Base-by-base conservation (phyloP, 2,888 invertebrate genomes). In the Abrostola triplasia region DNA sequence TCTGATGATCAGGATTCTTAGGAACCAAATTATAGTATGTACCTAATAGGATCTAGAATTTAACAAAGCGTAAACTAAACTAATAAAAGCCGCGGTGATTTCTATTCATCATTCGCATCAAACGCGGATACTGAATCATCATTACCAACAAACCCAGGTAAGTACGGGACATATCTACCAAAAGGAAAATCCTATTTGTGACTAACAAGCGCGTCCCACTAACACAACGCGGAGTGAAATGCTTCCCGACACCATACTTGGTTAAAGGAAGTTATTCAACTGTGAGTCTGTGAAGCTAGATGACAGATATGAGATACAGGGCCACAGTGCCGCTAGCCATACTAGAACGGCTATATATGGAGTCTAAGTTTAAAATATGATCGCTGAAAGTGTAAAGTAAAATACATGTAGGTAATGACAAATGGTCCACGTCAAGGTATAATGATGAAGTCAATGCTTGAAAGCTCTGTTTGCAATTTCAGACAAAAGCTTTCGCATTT, bases 211-310 rank as follows among this genome's bases (percentile, higher is more conserved):
- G 11, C 54, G 69, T 64, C 74, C 60, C 37, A 71, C 52, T 51
- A 70, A 71, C 76, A 68, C 76, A 72, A 76, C 73, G 73, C 61
- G 68, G 57, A 58, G 66, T 82, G 89, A 90, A 88, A 89, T 85
- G 87, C 81, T 86, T 86, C 83, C 85, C 70, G 74, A 80, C 73
- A 61, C 89, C 87, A 79, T 88, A 87, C 82, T 85, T 68, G 83
- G 87, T 66, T 73, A 64, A 62, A 80, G 86, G 85, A 85, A 85
- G 83, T 82, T 76, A 81, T 79, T 62, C 63, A 67, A 71, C 67
- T 8, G 60, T n/a, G n/a, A n/a, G n/a, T 47, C 24, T 24, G 24
- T 24, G 49, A 64, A 74, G 79, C 80, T 83, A 84, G 83, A 85
- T 87, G 82, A 79, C 69, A 80, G 82, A 85, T 88, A 78, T 81